A percentile compares a stretch with the other conserved stretches of the same genome.
These are phyloP conservation scores for Polymixis flavicincta DNA, from an alignment of 2,888 invertebrate genomes.

Conservation along the genomic window DNA sequence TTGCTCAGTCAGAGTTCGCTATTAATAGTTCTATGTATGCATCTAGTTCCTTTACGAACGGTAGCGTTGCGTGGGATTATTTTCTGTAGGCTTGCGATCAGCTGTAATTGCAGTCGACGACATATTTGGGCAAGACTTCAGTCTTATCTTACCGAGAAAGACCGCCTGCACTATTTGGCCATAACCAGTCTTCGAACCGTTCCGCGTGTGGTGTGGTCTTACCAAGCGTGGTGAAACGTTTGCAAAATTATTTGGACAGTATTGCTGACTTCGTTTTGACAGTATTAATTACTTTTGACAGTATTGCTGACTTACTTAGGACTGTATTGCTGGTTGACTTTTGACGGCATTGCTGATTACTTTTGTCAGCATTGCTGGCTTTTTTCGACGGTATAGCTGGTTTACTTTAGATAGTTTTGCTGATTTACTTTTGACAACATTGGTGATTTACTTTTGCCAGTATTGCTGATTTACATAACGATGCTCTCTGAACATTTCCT, in stretches of 20 bases:
- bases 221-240: neutral
- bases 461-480: no score
- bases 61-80: neutral
- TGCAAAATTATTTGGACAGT: neutral
- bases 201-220: no score
- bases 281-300: no score
- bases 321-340: no score
- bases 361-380: no score
- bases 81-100: slow-evolving; percentile 8
- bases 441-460: neutral
- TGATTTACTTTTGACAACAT: no score
- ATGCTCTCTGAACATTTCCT: neutral
- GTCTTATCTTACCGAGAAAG: neutral
- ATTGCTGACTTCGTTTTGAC: no score
- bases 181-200: neutral
- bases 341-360: no score
- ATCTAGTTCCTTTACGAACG: neutral
- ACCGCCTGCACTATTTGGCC: neutral
- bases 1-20: neutral
- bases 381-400: no score
- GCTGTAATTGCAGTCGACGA: slow-evolving; percentile 8
- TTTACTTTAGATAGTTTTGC: no score
- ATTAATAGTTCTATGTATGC: slow-evolving; percentile 5
- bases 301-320: no score
- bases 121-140: neutral